Base-by-base conservation (phyloP, 92 coral and sea anemone species). In the Heliopora coerulea region DNA sequence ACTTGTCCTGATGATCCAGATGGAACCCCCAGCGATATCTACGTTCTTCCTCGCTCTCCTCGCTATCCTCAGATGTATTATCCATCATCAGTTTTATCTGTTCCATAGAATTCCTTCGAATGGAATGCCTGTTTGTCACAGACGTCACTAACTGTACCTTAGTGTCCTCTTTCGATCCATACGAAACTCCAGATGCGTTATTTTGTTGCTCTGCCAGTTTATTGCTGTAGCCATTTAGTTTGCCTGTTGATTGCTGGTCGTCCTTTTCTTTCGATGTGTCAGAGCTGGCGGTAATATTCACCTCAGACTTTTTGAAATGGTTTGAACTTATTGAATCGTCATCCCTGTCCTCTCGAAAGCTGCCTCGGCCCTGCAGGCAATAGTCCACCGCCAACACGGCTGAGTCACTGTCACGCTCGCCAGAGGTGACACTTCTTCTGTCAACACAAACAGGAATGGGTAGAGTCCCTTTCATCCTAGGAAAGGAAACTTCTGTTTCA, bases 1-100 rank as follows among this genome's bases (percentile, higher is more conserved):
- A 91, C 35, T 87, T 88, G 10, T 91, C 90, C 34, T 84, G 80
- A 49, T 86, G 84, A 58, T 87, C 88, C 56, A 61, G 30, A 62
- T 89, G 79, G 3, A 69, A 78, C 54, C 74, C 80, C n/a, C n/a
- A n/a, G n/a, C n/a, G n/a, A n/a, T n/a, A n/a, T n/a, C n/a, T n/a
- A 12, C 83, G 78, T 30, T 89, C 86, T 32, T 74, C 90, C 17
- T 85, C 83, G 49, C 78, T 89, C 41, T 87, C 96, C 21, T 90
- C 97, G 30, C 85, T 73, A 57, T 79, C 87, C 44, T 89, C 85
- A 1, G 54, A 70, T 9, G 30, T 54, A 33, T 70, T 54, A 54
- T 67, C 74, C 57, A 67, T 67, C 74, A 67, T 44, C 34, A n/a
- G 17, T 33, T 67, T 67, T 11, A 67, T 67, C 58, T 67, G 58